Evolutionary conservation across 2,113 vertebrate species (phyloP), one percentile per base, ranked within the genome.

Genomic region (Oncorhynchus tshawytscha): DNA sequence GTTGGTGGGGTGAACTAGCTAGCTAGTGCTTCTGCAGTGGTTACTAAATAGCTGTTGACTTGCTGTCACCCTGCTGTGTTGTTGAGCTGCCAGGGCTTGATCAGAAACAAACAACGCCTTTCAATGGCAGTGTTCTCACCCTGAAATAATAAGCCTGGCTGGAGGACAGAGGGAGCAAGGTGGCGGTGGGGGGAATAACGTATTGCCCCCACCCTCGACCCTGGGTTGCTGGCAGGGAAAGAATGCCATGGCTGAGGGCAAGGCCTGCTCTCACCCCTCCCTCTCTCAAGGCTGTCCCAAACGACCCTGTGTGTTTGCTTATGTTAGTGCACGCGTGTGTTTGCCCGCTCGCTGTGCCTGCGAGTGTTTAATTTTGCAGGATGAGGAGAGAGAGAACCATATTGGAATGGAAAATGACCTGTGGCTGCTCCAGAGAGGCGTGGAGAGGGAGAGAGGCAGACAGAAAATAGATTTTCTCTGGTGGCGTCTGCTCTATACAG

Each of bases 31-130:
- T 13, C 51, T 18, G 16, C 51, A 54, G 15, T 16, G 3, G 51
- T 54, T 54, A 18, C 51, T 54, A 54, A 18, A 54, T 54, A 15
- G 51, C 51, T 54, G 39, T 9, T 45, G 51, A 16, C 51, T 54
- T 16, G 3, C 31, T 74, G 80, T 87, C 86, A 74, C 81, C 65
- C 73, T 70, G 81, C 81, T 86, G 84, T 88, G 85, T 85, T 85
- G 79, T 89, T 87, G 80, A 77, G 82, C 85, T 89, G 91, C 88
- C 89, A 89, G 85, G 84, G 80, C 78, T 85, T 84, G 73, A 77
- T 86, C 88, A 91, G 78, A 88, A 89, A 91, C 81, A 84, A 90
- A 90, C 90, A 92, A 90, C 85, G 87, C 85, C 79, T 91, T 88
- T 86, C 85, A 88, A 85, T 86, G 72, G 74, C 83, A 87, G 82